phyloP scores from a whole-genome alignment of 2,797 vertebrate genomes.

The Numenius phaeopus region DNA sequence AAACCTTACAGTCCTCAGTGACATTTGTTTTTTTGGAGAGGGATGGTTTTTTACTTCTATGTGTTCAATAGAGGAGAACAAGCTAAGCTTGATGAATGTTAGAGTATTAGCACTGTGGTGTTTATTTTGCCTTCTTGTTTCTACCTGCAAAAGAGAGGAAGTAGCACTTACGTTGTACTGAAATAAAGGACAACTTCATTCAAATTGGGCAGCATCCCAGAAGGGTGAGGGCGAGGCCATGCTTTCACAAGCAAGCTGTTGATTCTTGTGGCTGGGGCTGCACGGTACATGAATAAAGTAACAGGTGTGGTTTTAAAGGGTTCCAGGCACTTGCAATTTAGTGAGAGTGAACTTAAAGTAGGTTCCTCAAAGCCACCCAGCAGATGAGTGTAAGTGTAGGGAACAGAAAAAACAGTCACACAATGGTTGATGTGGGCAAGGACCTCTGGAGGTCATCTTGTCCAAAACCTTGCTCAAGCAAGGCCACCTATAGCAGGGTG shows the following conservation, averaged over 20 bases:
- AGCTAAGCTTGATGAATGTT: neutral
- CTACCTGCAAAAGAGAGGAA: neutral
- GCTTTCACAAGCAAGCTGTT: neutral
- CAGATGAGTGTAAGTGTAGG: neutral
- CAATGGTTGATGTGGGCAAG: neutral
- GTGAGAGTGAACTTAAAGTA: neutral
- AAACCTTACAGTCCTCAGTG: neutral
- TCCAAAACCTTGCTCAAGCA: neutral
- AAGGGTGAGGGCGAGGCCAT: neutral
- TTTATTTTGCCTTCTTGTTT: neutral
- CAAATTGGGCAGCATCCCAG: neutral
- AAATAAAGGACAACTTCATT: neutral
- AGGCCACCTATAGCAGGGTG: neutral
- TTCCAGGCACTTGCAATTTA: neutral
- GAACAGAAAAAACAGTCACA: neutral
- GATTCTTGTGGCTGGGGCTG: neutral
- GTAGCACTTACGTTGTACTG: neutral
- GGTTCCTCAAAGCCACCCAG: neutral
- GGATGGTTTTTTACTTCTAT: neutral
- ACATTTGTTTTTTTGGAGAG: fast-evolving
- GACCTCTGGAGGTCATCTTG: neutral
- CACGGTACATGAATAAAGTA: neutral
- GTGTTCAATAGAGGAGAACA: neutral
- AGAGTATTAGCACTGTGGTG: neutral
- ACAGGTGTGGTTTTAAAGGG: neutral